A percentile compares a stretch with the other conserved stretches of the same genome.
These are phyloP conservation scores for Drosophila sp. DNA, from an alignment of 1,140 invertebrate species.

Conservation along the genomic window DNA sequence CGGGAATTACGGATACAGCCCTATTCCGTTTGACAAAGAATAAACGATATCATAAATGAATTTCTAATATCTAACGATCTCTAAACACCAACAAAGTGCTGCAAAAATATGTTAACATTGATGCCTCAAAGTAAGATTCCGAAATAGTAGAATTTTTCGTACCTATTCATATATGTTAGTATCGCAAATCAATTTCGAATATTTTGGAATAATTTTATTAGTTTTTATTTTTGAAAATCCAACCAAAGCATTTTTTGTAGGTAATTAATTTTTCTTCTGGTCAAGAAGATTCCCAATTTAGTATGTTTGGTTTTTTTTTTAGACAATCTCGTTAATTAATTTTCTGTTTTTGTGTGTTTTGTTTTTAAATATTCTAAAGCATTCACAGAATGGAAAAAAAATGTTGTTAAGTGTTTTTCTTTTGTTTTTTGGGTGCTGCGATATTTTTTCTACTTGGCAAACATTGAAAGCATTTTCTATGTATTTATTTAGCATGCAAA, in stretches of 20 bases:
- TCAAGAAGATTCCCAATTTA: slow-evolving; percentile 2
- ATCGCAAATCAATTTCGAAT: too few relatives aligned
- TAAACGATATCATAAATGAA: too few relatives aligned
- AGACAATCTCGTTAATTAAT: slow-evolving; percentile 4
- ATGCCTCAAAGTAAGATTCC: too few relatives aligned
- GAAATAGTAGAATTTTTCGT: too few relatives aligned
- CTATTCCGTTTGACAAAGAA: too few relatives aligned
- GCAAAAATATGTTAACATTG: too few relatives aligned
- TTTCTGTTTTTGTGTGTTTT: slow-evolving; percentile 30
- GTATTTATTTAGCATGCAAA: slow-evolving; percentile 60
- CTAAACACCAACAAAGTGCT: too few relatives aligned
- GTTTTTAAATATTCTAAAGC: slow-evolving; percentile 27
- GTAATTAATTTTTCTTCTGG: neutral
- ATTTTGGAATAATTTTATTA: neutral
- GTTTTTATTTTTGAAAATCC: neutral
- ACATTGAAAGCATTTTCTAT: slow-evolving; percentile 59
- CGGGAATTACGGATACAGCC: too few relatives aligned
- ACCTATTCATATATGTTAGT: too few relatives aligned
- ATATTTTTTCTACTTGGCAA: slow-evolving; percentile 45
- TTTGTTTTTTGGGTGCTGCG: slow-evolving; percentile 10
- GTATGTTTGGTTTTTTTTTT: neutral
- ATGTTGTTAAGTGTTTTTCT: slow-evolving; percentile 30
- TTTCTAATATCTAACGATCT: too few relatives aligned
- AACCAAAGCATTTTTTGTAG: slow-evolving; percentile 8
- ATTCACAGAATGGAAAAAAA: slow-evolving; percentile 27